A percentile compares a stretch with the other conserved stretches of the same genome.
Conservation (phyloP, 2,113 vertebrate genomes). For the Indicator maculatus region DNA sequence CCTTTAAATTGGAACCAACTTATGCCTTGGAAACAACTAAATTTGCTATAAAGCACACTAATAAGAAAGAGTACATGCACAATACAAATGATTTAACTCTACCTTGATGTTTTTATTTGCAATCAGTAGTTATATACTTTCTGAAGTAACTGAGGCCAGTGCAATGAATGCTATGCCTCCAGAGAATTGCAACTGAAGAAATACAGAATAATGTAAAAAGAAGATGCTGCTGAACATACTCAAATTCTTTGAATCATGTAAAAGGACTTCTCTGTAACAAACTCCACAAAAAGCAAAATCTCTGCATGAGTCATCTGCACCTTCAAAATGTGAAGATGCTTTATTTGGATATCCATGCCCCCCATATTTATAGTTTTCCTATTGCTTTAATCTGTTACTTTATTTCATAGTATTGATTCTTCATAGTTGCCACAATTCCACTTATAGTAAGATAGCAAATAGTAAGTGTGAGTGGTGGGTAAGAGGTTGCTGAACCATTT, state of each 20-base stretch:
- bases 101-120: not conserved
- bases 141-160: not conserved
- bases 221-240: not conserved
- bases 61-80: not conserved
- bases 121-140: not conserved
- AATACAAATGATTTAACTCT: not conserved
- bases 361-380: not conserved
- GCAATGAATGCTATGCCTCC: not conserved
- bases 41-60: not conserved
- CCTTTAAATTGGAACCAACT: not conserved
- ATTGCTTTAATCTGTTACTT: not conserved
- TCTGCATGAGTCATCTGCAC: not conserved
- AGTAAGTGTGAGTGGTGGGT: not conserved
- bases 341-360: not conserved
- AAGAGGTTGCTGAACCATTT: not conserved
- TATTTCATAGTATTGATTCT: not conserved
- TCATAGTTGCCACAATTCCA: not conserved
- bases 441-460: not conserved
- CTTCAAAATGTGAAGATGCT: conserved; percentile 23
- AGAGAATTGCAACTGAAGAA: not conserved
- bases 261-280: not conserved
- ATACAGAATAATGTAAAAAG: not conserved
- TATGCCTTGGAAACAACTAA: not conserved
- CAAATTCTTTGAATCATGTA: not conserved
- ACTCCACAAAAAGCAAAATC: not conserved